These are phyloP conservation scores for Diloba caeruleocephala DNA, from an alignment of 2,888 invertebrate genomes.

Conservation along the genomic window DNA sequence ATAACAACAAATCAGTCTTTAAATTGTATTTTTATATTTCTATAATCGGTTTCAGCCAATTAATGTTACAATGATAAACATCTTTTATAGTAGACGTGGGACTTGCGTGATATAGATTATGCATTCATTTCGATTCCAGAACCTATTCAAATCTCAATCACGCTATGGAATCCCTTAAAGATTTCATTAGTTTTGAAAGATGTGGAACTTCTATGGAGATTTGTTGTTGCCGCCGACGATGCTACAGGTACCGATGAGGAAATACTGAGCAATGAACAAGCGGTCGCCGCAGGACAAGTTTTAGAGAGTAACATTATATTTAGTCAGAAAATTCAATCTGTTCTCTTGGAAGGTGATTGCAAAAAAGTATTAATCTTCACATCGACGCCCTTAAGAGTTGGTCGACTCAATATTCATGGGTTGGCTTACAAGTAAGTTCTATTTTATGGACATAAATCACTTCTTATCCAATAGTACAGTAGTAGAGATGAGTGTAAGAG, in stretches of 20 bases:
- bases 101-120: background rate
- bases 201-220: constrained; percentile 93
- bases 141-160: constrained; percentile 93
- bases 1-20: no score
- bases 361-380: constrained; percentile 91
- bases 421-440: constrained; percentile 90
- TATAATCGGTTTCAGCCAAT: no score
- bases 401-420: constrained; percentile 93
- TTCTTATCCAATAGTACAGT: background rate
- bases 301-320: constrained; percentile 83
- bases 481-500: no score
- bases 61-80: no score
- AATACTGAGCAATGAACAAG: constrained; percentile 73
- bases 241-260: constrained; percentile 61
- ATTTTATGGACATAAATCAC: constrained; percentile 44
- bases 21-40: no score
- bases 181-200: constrained; percentile 92
- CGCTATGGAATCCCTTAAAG: constrained; percentile 93
- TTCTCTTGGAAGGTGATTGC: constrained; percentile 89
- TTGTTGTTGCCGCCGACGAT: constrained; percentile 69
- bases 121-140: constrained; percentile 85
- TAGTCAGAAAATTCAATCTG: constrained; percentile 88
- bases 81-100: background rate
- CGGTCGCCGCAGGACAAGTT: constrained; percentile 67
- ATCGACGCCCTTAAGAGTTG: constrained; percentile 92